phyloP scores from a whole-genome alignment of 2,797 vertebrate species.

The Micromesistius poutassou region DNA sequence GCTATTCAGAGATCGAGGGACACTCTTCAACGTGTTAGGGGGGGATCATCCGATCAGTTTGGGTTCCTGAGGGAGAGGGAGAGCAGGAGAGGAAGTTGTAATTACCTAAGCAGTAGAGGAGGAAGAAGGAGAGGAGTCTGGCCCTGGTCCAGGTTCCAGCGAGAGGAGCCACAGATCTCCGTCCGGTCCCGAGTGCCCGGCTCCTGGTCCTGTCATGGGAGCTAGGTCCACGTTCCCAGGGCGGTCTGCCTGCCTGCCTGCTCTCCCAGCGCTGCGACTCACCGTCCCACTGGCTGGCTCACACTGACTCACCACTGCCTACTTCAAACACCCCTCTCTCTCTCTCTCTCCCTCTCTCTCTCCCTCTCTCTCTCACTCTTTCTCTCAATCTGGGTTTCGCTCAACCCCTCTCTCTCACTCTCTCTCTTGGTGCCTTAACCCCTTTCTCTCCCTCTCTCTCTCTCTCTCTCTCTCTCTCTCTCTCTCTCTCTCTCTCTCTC shows the following conservation, averaged over 20 bases:
- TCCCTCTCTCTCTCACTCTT: slow-evolving; percentile 22
- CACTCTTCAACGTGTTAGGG: background rate
- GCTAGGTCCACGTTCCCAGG: slow-evolving; percentile 65
- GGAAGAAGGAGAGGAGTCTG: background rate
- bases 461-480: background rate
- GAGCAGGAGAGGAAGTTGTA: slow-evolving; percentile 11
- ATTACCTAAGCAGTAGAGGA: background rate
- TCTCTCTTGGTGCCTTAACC: background rate
- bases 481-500: background rate
- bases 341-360: background rate
- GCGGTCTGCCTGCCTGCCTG: slow-evolving; percentile 49
- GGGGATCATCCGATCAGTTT: background rate
- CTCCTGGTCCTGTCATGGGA: slow-evolving; percentile 73
- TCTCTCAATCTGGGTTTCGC: background rate
- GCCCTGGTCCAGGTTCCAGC: slow-evolving; percentile 54
- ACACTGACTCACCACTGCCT: slow-evolving; percentile 48
- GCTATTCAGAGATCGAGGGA: background rate
- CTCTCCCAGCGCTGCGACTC: slow-evolving; percentile 45
- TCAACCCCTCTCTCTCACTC: background rate
- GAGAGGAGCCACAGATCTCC: slow-evolving; percentile 68
- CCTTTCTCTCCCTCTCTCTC: background rate
- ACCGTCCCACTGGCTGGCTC: slow-evolving; percentile 19
- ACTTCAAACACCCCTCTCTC: slow-evolving; percentile 20
- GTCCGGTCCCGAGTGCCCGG: slow-evolving; percentile 67
- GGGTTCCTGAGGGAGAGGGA: background rate